Conservation (phyloP, 2,113 vertebrate genomes). For the Columba janthina region DNA sequence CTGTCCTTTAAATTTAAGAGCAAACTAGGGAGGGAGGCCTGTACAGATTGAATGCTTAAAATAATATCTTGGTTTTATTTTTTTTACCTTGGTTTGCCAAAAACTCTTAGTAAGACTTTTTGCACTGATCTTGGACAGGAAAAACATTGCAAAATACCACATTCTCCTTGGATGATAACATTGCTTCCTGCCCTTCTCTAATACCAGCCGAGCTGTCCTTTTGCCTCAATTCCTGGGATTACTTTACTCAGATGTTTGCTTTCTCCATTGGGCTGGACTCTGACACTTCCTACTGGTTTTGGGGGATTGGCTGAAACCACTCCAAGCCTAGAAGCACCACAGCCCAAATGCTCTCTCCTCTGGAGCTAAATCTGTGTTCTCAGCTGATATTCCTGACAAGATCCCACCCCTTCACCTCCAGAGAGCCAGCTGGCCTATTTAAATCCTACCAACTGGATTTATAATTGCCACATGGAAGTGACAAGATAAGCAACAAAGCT, state of each 20-base stretch:
- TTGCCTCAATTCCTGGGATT: conserved; percentile 48
- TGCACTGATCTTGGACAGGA: conserved; percentile 17
- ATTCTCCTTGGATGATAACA: conserved; percentile 43
- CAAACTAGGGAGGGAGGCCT: neutral
- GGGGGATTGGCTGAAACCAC: conserved; percentile 3
- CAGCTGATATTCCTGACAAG: neutral
- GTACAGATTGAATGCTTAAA: neutral
- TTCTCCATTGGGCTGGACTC: neutral
- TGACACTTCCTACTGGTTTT: neutral
- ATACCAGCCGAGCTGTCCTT: neutral
- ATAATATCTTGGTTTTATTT: neutral
- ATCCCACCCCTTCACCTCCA: neutral
- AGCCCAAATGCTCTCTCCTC: neutral
- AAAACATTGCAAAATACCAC: conserved; percentile 46
- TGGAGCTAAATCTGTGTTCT: neutral
- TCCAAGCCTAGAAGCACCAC: neutral
- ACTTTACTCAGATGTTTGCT: conserved; percentile 15
- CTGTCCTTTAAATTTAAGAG: neutral
- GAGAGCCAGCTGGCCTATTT: neutral
- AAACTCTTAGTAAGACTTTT: conserved; percentile 17
- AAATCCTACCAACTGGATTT: neutral
- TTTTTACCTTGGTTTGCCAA: conserved; percentile 3
- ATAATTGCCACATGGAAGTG: neutral
- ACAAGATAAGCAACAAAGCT: neutral
- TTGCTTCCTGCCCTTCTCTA: conserved; percentile 28